phyloP scores from a whole-genome alignment of 2,113 vertebrate genomes.

The Trichechus manatus region DNA sequence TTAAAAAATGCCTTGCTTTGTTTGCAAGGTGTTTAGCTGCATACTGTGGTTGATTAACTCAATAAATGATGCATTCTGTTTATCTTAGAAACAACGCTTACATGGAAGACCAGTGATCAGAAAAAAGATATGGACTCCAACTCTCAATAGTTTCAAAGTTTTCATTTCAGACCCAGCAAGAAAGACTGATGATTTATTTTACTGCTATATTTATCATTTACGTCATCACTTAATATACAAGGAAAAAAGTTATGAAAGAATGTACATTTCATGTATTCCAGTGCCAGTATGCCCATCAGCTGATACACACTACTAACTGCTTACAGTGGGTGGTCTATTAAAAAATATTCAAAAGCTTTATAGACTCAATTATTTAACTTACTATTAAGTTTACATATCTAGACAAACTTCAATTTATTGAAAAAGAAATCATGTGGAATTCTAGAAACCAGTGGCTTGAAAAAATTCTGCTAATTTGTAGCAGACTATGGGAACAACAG shows the following conservation, averaged over 20 bases:
- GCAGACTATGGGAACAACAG: conserved; percentile 79
- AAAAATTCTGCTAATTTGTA: conserved; percentile 82
- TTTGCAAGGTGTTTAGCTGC: conserved; percentile 75
- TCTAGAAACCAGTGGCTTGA: conserved; percentile 69
- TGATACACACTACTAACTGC: neutral
- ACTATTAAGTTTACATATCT: conserved; percentile 61
- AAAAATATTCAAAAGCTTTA: conserved; percentile 51
- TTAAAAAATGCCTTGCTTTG: conserved; percentile 71
- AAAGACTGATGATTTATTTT: conserved; percentile 71
- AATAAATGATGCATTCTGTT: conserved; percentile 74
- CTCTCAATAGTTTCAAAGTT: neutral
- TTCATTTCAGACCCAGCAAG: conserved; percentile 36
- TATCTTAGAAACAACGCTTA: conserved; percentile 52
- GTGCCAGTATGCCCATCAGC: neutral
- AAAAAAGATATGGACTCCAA: neutral
- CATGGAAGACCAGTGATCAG: neutral
- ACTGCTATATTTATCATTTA: conserved; percentile 64
- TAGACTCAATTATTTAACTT: conserved; percentile 80
- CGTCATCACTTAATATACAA: conserved; percentile 42
- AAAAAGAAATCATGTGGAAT: conserved; percentile 69
- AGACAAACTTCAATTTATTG: conserved; percentile 70
- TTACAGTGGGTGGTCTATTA: neutral
- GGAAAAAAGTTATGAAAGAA: conserved; percentile 68
- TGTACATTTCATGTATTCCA: conserved; percentile 49
- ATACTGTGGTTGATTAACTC: conserved; percentile 78